A percentile compares a stretch with the other conserved stretches of the same genome.
Evolutionary conservation across 1,140 invertebrate species (phyloP).

Genomic region (Steinernema khuongi): DNA sequence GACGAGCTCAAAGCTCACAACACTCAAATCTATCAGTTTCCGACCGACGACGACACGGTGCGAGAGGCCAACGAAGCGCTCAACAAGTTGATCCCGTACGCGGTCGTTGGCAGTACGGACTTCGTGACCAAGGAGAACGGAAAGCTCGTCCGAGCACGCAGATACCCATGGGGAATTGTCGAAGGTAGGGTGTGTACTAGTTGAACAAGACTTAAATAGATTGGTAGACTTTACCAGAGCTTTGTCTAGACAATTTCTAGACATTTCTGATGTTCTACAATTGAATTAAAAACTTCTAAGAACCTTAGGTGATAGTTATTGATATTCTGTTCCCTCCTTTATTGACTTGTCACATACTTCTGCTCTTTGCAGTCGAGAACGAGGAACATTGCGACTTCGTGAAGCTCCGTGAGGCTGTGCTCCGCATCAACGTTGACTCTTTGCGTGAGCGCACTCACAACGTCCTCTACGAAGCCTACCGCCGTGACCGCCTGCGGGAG

Average conservation of each 20-base stretch:
- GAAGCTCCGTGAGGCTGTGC: constrained; percentile 93
- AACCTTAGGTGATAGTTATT: too few species aligned
- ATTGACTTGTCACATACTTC: too few species aligned
- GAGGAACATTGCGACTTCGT: constrained; percentile 98
- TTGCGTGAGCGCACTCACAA: constrained; percentile 93
- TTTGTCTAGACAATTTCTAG: too few species aligned
- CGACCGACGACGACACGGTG: constrained; percentile 93
- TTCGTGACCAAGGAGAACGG: constrained; percentile 86
- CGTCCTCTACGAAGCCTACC: constrained; percentile 90
- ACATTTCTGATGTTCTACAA: too few species aligned
- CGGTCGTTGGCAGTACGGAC: constrained; percentile 96
- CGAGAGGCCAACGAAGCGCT: constrained; percentile 80
- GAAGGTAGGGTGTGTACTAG: constrained; percentile 68
- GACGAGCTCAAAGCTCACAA: constrained; percentile 62
- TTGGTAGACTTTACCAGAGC: too few species aligned
- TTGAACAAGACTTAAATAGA: neutral
- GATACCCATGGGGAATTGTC: constrained; percentile 98
- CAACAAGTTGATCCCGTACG: constrained; percentile 92
- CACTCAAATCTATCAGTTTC: constrained; percentile 91
- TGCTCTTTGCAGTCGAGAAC: constrained; percentile 78
- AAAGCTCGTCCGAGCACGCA: constrained; percentile 86
- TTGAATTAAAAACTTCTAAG: too few species aligned
- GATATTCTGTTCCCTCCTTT: too few species aligned
- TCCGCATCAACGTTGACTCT: constrained; percentile 98
- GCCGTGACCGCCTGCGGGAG: constrained; percentile 85